phyloP scores from a whole-genome alignment of 1,140 invertebrate genomes.

The Schmidtea mediterranea region DNA sequence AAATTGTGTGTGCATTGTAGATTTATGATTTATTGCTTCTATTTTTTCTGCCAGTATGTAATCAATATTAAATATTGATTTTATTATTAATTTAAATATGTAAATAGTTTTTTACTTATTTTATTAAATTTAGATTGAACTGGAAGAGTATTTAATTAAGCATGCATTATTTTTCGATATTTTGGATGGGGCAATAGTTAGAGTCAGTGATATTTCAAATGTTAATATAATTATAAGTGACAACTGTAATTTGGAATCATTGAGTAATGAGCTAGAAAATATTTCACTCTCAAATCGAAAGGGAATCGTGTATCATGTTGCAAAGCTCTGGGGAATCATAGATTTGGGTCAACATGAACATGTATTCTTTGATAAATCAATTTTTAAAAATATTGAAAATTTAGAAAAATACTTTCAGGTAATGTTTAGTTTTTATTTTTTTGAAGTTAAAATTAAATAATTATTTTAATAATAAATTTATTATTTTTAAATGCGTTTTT shows the following conservation, averaged over 20 bases:
- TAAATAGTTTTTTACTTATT: no score
- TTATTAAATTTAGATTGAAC: constrained; percentile 17
- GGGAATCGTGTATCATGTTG: constrained; percentile 24
- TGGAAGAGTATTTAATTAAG: constrained; percentile 19
- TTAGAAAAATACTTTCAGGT: constrained; percentile 21
- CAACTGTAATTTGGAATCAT: no score
- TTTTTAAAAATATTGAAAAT: constrained; percentile 24
- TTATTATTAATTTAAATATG: no score
- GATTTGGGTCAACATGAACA: constrained; percentile 28
- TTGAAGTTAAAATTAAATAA: no score
- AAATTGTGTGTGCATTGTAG: constrained; percentile 10
- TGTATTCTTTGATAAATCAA: constrained; percentile 27
- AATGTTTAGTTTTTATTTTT: no score
- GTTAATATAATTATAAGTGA: no score
- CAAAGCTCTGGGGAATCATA: constrained; percentile 28
- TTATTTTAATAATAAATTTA: no score
- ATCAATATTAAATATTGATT: no score
- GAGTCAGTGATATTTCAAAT: no score
- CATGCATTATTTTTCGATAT: constrained; percentile 22
- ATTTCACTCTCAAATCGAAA: constrained; percentile 8
- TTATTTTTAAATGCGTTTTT: no score
- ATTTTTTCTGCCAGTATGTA: constrained; percentile 17
- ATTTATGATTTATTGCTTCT: constrained; percentile 20
- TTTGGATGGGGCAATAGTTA: no score
- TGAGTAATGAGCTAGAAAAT: no score